phyloP scores from a whole-genome alignment of 2,888 invertebrate genomes.

The Galerucella pusilla region DNA sequence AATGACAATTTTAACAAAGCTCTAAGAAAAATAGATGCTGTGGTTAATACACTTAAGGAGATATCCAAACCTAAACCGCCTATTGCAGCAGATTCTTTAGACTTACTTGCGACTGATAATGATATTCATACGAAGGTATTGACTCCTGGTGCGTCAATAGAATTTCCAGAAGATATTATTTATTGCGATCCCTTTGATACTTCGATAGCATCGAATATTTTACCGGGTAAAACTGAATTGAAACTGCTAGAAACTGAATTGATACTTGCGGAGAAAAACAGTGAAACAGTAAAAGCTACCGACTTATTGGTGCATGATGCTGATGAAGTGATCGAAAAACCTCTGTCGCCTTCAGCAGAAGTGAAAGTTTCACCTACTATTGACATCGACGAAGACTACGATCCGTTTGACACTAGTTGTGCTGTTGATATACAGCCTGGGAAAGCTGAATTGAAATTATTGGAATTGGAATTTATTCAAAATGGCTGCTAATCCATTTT shows the following conservation, averaged over 20 bases:
- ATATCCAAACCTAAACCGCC: constrained; percentile 57
- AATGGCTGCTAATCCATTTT: constrained; percentile 80
- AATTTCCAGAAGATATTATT: constrained; percentile 59
- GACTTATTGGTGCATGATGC: constrained; percentile 58
- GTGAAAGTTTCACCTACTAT: constrained; percentile 64
- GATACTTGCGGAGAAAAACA: constrained; percentile 65
- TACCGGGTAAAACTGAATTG: constrained; percentile 82
- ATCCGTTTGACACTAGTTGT: constrained; percentile 89
- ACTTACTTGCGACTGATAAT: constrained; percentile 68
- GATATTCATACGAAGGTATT: constrained; percentile 77
- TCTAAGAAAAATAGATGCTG: constrained; percentile 57
- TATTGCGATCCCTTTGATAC: constrained; percentile 88
- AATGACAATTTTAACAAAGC: constrained; percentile 73
- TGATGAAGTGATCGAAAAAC: constrained; percentile 59
- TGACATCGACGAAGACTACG: constrained; percentile 68
- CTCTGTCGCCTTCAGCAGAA: constrained; percentile 61
- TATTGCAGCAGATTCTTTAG: constrained; percentile 49
- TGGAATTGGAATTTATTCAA: constrained; percentile 78
- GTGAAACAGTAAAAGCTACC: constrained; percentile 37
- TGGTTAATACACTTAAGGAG: constrained; percentile 64
- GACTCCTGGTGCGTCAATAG: constrained; percentile 69
- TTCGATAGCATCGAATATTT: constrained; percentile 78
- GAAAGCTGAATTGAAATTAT: constrained; percentile 78
- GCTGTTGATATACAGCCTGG: constrained; percentile 80
- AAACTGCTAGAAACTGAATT: constrained; percentile 82